Evolutionary conservation across 1,140 invertebrate species (phyloP), one percentile per base, ranked within the genome.

Genomic region (Apocrypta bakeri): DNA sequence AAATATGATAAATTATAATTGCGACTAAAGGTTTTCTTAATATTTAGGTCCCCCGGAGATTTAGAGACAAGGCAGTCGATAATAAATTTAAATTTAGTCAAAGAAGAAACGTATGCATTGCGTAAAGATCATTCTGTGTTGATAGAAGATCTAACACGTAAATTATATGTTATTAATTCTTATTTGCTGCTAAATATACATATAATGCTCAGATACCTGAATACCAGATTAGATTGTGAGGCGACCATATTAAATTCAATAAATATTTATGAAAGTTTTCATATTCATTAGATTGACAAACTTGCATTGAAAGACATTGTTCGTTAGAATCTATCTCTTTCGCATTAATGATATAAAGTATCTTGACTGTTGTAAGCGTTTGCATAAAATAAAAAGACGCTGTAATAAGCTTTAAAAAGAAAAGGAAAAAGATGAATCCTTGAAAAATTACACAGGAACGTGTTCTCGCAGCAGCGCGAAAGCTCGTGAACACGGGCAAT

Each of bases 231-330:
- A 29, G 61, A 63, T 40, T 63, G 31, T 8, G 25, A 73, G 69
- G 27, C 2, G 14, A 7, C 4, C 29, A 12, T 6, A 37, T 72
- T 61, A 7, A 48, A 79, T 79, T 72, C n/a, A 72, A 80, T 73
- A 80, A 73, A 40, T 72, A 64, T 64, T 56, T 61, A 73, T 73
- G 24, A 73, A 37, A 40, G 2, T n/a, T 63, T 80, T 40, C 25
- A 80, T 80, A 80, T 80, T 80, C 63, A 73, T 80, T 24, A 71
- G 66, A 69, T 61, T 79, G 78, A 33, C 68, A 64, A 27, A 73
- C 69, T 37, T n/a, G 17, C 17, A 24, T 17, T 25, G 63, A 27
- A 11, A 66, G 14, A 29, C 17, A 25, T 27, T 25, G 61, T 64
- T 64, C 25, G 37, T 66, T 37, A 78, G n/a, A n/a, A n/a, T n/a